phyloP scores from a whole-genome alignment of 2,113 vertebrate genomes.

The Maccullochella peelii region DNA sequence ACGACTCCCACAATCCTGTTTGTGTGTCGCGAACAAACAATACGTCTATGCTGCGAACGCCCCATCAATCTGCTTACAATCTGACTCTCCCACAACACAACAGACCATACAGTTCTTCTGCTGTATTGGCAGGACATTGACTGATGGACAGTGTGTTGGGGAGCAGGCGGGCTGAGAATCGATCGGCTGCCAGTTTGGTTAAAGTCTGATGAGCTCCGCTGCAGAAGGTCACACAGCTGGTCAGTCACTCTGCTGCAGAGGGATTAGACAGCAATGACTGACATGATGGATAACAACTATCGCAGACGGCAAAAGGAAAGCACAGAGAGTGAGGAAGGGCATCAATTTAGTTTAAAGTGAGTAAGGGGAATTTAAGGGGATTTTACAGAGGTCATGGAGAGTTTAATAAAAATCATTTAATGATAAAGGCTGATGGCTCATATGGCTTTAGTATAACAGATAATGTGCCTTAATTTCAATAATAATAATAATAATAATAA shows the following conservation, averaged over 20 bases:
- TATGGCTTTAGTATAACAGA: not conserved
- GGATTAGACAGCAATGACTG: slow-evolving; percentile 40
- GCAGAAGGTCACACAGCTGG: slow-evolving; percentile 64
- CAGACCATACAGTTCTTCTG: slow-evolving; percentile 7
- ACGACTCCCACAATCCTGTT: not conserved
- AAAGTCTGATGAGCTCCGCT: slow-evolving; percentile 65
- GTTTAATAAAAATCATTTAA: not conserved
- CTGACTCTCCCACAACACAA: slow-evolving; percentile 5
- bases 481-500: too few species aligned
- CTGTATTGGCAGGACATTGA: slow-evolving; percentile 64
- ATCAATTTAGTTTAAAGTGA: slow-evolving; percentile 16
- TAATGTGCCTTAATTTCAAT: not conserved
- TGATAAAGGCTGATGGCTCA: not conserved
- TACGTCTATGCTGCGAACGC: not conserved
- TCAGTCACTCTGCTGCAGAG: slow-evolving; percentile 44
- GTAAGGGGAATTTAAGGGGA: not conserved
- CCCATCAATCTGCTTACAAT: slow-evolving; percentile 2
- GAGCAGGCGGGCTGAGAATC: slow-evolving; percentile 49
- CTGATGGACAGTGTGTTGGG: slow-evolving; percentile 56
- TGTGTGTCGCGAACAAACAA: slow-evolving; percentile 24
- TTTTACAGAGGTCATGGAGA: not conserved
- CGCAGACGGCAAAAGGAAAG: slow-evolving; percentile 9
- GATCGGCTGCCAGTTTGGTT: slow-evolving; percentile 67
- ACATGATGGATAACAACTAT: slow-evolving; percentile 39
- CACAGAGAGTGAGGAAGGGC: not conserved